Evolutionary conservation across 2,113 vertebrate species (phyloP).

Genomic region (Tapirus terrestris): DNA sequence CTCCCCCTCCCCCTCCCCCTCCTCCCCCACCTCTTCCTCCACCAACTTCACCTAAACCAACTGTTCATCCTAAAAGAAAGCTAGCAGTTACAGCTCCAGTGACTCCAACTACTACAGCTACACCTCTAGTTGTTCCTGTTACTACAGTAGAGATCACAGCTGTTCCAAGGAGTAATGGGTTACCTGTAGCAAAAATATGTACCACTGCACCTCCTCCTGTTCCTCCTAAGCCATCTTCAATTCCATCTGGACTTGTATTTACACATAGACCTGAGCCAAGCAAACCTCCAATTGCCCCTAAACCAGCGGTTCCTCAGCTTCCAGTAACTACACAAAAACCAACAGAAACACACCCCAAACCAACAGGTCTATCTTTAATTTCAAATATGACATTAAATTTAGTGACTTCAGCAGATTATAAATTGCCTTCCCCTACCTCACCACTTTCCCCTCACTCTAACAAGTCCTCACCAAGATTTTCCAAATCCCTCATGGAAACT

Average conservation of each 20-base stretch:
- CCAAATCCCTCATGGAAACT: conserved; percentile 93
- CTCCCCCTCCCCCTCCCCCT: conserved; percentile 81
- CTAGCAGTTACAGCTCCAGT: conserved; percentile 84
- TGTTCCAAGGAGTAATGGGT: conserved; percentile 82
- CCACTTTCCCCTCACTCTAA: conserved; percentile 94
- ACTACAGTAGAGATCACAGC: conserved; percentile 78
- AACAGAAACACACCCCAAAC: conserved; percentile 90
- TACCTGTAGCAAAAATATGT: conserved; percentile 86
- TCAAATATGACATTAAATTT: conserved; percentile 93
- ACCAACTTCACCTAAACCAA: conserved; percentile 87
- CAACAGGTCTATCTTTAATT: conserved; percentile 88
- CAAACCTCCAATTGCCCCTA: conserved; percentile 95
- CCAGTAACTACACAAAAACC: conserved; percentile 86
- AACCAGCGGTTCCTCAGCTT: conserved; percentile 88
- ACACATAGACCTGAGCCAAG: conserved; percentile 92
- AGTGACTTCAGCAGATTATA: conserved; percentile 91
- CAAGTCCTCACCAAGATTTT: conserved; percentile 90
- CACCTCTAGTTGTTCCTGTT: conserved; percentile 76
- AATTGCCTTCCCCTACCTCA: conserved; percentile 94
- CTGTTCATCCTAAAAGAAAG: conserved; percentile 90
- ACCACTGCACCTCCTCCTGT: conserved; percentile 93
- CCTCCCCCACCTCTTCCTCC: conserved; percentile 89
- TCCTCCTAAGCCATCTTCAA: conserved; percentile 95
- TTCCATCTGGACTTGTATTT: conserved; percentile 95
- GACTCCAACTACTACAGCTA: conserved; percentile 58